Evolutionary conservation across 2,113 vertebrate species (phyloP), one percentile per base, ranked within the genome.

Genomic region (Oncorhynchus keta): DNA sequence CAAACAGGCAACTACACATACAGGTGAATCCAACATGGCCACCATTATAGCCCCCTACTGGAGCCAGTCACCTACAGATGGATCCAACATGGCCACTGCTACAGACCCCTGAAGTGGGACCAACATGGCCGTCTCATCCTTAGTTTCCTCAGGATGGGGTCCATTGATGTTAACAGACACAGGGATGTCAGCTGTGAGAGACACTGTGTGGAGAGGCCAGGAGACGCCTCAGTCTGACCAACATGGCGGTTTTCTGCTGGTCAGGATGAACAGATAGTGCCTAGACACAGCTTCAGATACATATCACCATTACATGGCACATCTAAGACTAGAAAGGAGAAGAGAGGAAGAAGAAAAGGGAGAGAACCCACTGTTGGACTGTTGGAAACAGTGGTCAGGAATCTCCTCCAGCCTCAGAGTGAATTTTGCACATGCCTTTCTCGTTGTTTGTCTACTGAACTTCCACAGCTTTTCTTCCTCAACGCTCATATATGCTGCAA

Each of bases 341-440:
- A 78, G 80, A 61, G 32, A 39, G 3, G 26, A 5, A n/a, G 28
- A 35, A 7, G 30, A n/a, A 45, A 68, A 55, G 59, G 28, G 28
- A 13, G 18, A 66, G 28, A 45, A 28, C 14, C 26, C 45, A 22
- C n/a, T 70, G 68, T 70, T 14, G 55, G 51, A 59, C 14, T 13
- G 26, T 28, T 45, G 16, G 48, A 30, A 26, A 28, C 22, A 5
- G 75, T 18, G 76, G 64, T 72, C 75, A 67, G 79, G 79, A 64
- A 64, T 72, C 73, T 77, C 81, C 73, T 86, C 69, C 80, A 69
- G 82, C 82, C 79, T 88, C 81, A 73, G 64, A 22, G 76, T 76
- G 70, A 76, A 75, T 70, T 90, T 89, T 91, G 90, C 90, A 89
- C 87, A 88, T 74, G 78, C 83, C 78, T 74, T 81, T n/a, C 65